Evolutionary conservation across 2,888 invertebrate genomes (phyloP).

Genomic region (Bellardia pandia): DNA sequence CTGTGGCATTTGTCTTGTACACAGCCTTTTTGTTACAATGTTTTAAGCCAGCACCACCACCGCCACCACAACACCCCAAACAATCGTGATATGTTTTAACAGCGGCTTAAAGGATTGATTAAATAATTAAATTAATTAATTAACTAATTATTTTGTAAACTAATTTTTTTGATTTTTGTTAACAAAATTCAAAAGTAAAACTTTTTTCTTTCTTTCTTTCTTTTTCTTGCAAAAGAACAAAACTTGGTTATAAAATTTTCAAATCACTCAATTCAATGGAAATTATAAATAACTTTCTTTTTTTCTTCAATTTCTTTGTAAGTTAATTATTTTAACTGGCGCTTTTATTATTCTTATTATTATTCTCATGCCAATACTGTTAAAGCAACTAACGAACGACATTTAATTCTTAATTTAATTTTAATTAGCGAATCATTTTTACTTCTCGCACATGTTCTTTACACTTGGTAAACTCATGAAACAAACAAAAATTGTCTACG

Average conservation of each 20-base stretch:
- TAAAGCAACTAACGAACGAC: conserved; percentile 51
- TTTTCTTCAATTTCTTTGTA: conserved; percentile 1
- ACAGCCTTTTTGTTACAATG: conserved; percentile 96
- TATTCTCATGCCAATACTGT: neutral
- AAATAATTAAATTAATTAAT: conserved; percentile 15
- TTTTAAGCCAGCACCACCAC: conserved; percentile 90
- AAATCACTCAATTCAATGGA: conserved; percentile 6
- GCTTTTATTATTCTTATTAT: conserved; percentile 11
- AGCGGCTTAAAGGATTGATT: conserved; percentile 34
- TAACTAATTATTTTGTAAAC: conserved; percentile 26
- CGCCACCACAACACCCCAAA: conserved; percentile 85
- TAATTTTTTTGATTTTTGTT: conserved; percentile 41
- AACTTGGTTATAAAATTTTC: neutral
- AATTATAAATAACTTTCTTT: conserved; percentile 22
- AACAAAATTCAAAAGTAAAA: conserved; percentile 41
- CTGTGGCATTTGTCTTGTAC: conserved; percentile 93
- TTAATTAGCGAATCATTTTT: conserved; percentile 35
- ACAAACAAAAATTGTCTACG: conserved; percentile 41
- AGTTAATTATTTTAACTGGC: neutral
- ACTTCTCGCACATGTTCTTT: neutral
- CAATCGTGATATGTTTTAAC: conserved; percentile 81
- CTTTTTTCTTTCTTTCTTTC: too few species aligned
- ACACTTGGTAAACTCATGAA: conserved; percentile 9
- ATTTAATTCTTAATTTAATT: conserved; percentile 40
- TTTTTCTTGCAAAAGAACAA: neutral